Evolutionary conservation across 2,888 invertebrate species (phyloP).

Genomic region (Argynnis bischoffii): DNA sequence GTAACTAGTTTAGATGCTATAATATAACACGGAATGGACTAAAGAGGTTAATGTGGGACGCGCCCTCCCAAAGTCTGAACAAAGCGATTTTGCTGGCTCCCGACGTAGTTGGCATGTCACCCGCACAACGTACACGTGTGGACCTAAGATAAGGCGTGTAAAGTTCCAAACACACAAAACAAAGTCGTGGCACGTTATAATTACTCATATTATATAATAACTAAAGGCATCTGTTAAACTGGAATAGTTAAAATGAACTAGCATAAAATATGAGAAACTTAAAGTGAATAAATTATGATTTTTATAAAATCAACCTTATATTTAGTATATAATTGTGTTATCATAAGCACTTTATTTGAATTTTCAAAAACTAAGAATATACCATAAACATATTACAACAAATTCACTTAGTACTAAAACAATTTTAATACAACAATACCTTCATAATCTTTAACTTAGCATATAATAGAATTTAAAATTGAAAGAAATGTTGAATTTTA

Average conservation of each 20-base stretch:
- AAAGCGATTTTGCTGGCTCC: constrained; percentile 68
- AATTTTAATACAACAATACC: too few relatives aligned
- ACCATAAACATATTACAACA: too few relatives aligned
- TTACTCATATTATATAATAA: constrained; percentile 12
- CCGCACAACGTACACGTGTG: constrained; percentile 56
- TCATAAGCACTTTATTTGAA: too few relatives aligned
- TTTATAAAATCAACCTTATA: too few relatives aligned
- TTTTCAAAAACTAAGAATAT: too few relatives aligned
- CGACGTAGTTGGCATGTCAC: constrained; percentile 65
- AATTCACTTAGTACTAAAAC: too few relatives aligned
- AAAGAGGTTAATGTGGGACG: constrained; percentile 52
- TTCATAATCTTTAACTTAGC: too few relatives aligned
- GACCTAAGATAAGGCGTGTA: constrained; percentile 55
- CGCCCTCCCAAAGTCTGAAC: constrained; percentile 60
- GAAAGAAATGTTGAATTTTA: neutral
- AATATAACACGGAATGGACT: constrained; percentile 37
- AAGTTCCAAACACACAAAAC: constrained; percentile 34
- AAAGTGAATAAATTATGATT: too few relatives aligned
- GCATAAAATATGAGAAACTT: too few relatives aligned
- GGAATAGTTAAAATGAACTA: neutral
- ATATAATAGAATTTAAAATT: neutral
- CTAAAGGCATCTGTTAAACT: constrained; percentile 2
- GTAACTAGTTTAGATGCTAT: constrained; percentile 28
- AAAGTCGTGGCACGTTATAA: constrained; percentile 19
- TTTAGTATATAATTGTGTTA: too few relatives aligned